These are phyloP conservation scores for Vireo griseus DNA, from an alignment of 2,797 vertebrate species.

Conservation along the genomic window DNA sequence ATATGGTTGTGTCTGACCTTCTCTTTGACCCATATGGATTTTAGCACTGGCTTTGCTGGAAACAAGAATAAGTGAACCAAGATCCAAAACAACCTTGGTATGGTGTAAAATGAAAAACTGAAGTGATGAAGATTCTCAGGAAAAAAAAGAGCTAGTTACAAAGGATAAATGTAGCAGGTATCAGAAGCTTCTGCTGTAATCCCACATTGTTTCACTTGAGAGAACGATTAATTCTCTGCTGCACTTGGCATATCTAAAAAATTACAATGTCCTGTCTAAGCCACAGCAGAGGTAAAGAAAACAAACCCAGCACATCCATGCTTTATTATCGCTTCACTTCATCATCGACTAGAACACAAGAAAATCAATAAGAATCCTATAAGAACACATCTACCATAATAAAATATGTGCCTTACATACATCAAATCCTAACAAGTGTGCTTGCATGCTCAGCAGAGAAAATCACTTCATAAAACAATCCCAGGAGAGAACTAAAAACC, in stretches of 20 bases:
- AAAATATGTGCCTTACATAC: constrained; percentile 55
- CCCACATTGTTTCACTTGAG: neutral
- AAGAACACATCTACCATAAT: constrained; percentile 43
- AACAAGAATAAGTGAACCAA: neutral
- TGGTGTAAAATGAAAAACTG: neutral
- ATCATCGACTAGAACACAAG: constrained; percentile 4
- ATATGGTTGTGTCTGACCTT: neutral
- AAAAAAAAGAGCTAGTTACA: neutral
- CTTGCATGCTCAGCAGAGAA: constrained; percentile 35
- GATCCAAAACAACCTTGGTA: neutral
- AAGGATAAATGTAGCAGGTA: neutral
- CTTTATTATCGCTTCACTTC: constrained; percentile 51
- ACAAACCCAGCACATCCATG: neutral
- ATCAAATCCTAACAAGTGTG: constrained; percentile 57
- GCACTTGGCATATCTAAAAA: neutral
- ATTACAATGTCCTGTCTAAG: neutral
- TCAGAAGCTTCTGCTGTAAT: neutral
- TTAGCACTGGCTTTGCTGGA: neutral
- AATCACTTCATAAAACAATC: constrained; percentile 46
- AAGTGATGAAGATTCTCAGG: neutral
- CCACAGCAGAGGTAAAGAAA: constrained; percentile 40
- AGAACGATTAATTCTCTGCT: neutral
- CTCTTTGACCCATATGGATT: neutral
- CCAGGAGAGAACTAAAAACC: neutral
- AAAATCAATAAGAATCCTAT: constrained; percentile 61